Evolutionary conservation across 1,140 invertebrate genomes (phyloP), one percentile per base, ranked within the genome.

Genomic region (Achroia grisella): DNA sequence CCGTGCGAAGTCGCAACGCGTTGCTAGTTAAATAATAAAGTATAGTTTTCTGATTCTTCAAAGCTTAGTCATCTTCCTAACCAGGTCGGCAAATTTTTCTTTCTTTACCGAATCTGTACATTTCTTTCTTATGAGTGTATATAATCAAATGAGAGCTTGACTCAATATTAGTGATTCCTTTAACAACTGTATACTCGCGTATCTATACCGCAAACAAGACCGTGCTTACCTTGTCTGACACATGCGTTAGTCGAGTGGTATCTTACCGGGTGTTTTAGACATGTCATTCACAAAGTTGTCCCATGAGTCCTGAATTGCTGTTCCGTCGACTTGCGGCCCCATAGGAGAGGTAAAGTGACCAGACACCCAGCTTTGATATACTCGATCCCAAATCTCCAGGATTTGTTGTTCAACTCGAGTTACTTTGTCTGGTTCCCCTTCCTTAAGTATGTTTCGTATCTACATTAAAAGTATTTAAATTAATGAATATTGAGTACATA

Each of bases 311-410:
- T 87, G 89, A 48, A 92, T 88, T n/a, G 91, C 91, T 35, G 90
- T 89, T 17, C 89, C 84, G 42, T 91, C 89, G 3, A 92, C 89
- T 56, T 92, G 88, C 1, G 93, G 93, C 0, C 93, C 93, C 33
- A 89, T 86, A 11, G 78, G 67, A 8, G 86, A 62, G 1, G 65
- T 61, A 32, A 80, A 80, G 17, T 76, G 74, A 0, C 79, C 73
- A 2, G 93, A 91, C 75, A 96, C 92, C 95, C 95, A 98, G 37
- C 95, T 92, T 71, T 96, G 94, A 77, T 98, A 98, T 1, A 98
- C 88, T 54, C 94, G 89, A 70, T 99, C 97, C 94, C 95, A 97
- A 9, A 98, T 87, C 81, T 98, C 94, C 17, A 98, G 87, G 1
- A 98, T 92, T 87, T 98, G 96, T 56, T 92, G 91, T 73, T 99